phyloP scores from a whole-genome alignment of 2,888 invertebrate genomes.

The Dione juno region DNA sequence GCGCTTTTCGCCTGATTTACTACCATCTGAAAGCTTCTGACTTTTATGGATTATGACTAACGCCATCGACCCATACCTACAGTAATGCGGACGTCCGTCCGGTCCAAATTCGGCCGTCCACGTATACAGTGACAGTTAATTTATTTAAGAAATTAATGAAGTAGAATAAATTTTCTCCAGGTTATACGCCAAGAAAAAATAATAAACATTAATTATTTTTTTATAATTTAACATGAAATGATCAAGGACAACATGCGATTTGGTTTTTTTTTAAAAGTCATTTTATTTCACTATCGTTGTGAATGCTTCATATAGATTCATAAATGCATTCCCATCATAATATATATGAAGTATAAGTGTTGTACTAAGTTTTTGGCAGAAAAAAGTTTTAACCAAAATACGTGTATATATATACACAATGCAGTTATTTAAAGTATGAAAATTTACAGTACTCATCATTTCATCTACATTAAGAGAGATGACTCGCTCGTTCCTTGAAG shows the following conservation, averaged over 20 bases:
- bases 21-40: not conserved
- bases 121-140: slow-evolving; percentile 38
- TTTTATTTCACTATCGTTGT: no score
- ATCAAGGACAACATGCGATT: no score
- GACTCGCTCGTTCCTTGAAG: slow-evolving; percentile 56
- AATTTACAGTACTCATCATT: slow-evolving; percentile 19
- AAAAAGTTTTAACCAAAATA: not conserved
- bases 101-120: slow-evolving; percentile 39
- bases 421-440: slow-evolving; percentile 15
- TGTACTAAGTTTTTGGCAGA: not conserved
- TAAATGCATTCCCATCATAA: no score
- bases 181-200: not conserved
- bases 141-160: slow-evolving; percentile 25
- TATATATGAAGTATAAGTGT: no score
- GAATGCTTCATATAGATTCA: no score
- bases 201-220: not conserved
- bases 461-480: slow-evolving; percentile 26
- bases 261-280: not conserved
- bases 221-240: no score
- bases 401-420: not conserved
- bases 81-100: slow-evolving; percentile 39
- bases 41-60: slow-evolving; percentile 34
- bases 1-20: not conserved
- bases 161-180: slow-evolving; percentile 17
- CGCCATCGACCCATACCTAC: slow-evolving; percentile 23